phyloP scores from a whole-genome alignment of 2,113 vertebrate species.

The Suricata suricatta region DNA sequence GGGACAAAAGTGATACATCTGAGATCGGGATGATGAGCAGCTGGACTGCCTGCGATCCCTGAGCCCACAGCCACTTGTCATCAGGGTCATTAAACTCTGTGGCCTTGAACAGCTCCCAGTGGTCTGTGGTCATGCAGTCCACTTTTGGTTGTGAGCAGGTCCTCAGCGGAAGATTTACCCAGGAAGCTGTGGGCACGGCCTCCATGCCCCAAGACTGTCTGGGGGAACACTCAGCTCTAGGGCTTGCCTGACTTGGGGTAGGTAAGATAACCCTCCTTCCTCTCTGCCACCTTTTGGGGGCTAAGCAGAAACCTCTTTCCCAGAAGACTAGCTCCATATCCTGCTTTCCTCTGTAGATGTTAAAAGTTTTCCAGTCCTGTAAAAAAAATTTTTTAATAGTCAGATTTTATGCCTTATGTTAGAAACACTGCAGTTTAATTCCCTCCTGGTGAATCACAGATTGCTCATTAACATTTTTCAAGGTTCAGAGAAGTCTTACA shows the following conservation, averaged over 20 bases:
- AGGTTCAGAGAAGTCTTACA: neutral
- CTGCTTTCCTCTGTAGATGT: neutral
- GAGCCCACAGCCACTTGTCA: neutral
- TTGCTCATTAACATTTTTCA: neutral
- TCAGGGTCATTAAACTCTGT: neutral
- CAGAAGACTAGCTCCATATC: neutral
- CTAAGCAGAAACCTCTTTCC: fast-evolving
- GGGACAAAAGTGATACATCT: fast-evolving
- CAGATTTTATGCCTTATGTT: neutral
- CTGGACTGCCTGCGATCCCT: neutral
- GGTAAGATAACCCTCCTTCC: neutral
- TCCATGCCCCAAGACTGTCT: neutral
- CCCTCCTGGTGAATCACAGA: neutral
- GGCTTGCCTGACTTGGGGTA: neutral
- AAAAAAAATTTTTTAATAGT: neutral
- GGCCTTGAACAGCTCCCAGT: neutral
- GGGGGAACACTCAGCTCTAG: neutral
- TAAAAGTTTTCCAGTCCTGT: neutral
- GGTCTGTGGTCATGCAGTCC: neutral
- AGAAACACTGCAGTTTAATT: neutral
- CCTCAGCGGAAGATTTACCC: neutral
- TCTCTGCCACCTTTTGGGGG: neutral
- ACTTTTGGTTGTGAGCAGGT: neutral
- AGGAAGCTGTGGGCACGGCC: neutral
- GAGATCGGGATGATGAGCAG: fast-evolving